phyloP scores from a whole-genome alignment of 1,140 invertebrate genomes.

The Carposina sasakii region DNA sequence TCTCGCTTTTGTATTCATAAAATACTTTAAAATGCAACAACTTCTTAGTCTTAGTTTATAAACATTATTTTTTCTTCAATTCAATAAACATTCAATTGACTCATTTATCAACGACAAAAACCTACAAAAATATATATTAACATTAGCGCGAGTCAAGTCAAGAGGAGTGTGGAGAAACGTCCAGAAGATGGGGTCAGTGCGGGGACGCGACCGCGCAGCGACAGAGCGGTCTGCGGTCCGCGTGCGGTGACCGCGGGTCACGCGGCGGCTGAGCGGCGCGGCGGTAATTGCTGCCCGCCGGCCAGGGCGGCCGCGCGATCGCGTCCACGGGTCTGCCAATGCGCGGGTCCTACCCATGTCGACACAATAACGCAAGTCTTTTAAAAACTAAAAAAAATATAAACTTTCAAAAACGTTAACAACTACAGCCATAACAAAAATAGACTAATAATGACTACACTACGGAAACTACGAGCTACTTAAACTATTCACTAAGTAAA shows the following conservation, averaged over 20 bases:
- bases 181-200: constrained; percentile 35
- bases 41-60: constrained; percentile 68
- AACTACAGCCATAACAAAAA: constrained; percentile 71
- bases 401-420: constrained; percentile 70
- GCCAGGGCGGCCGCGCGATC: constrained; percentile 10
- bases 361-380: constrained; percentile 45
- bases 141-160: constrained; percentile 64
- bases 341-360: constrained; percentile 39
- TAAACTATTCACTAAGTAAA: constrained; percentile 64
- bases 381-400: constrained; percentile 62
- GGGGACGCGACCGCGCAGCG: constrained; percentile 11
- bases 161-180: constrained; percentile 46
- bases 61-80: constrained; percentile 67
- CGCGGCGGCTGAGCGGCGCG: not conserved
- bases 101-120: constrained; percentile 70
- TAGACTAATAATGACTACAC: constrained; percentile 67
- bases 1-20: constrained; percentile 69
- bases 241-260: not conserved
- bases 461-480: constrained; percentile 65
- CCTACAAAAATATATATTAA: constrained; percentile 72
- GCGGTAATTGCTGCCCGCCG: no score
- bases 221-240: not conserved
- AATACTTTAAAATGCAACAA: constrained; percentile 72
- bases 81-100: constrained; percentile 71
- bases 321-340: constrained; percentile 23